Percentiles rank a stretch among this genome's conserved stretches.
These are phyloP conservation scores for Sebastes taczanowskii DNA, from an alignment of 2,797 vertebrate species.

Conservation along the genomic window DNA sequence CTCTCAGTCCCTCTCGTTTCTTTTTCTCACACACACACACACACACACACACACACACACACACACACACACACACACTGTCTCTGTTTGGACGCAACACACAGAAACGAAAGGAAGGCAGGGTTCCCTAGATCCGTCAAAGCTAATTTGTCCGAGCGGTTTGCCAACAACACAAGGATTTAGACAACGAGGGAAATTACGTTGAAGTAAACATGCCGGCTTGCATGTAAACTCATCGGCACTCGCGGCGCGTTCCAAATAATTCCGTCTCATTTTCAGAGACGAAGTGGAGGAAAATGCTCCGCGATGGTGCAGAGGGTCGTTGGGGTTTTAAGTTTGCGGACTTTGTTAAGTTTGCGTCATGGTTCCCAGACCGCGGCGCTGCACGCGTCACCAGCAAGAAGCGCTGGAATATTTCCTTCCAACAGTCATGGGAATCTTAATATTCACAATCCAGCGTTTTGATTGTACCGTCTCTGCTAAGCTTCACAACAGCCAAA, in stretches of 20 bases:
- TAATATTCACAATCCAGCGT: conserved; percentile 51
- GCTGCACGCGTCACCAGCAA: conserved; percentile 52
- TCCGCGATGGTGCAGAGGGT: conserved; percentile 30
- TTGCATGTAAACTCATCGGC: conserved; percentile 73
- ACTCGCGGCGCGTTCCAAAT: conserved; percentile 47
- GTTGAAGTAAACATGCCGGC: conserved; percentile 66
- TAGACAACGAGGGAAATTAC: conserved; percentile 57
- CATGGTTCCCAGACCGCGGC: conserved; percentile 55
- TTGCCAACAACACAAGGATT: conserved; percentile 54
- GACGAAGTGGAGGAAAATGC: conserved; percentile 59
- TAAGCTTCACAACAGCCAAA: conserved; percentile 38
- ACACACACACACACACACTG: background rate
- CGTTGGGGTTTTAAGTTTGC: conserved; percentile 19
- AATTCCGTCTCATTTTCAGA: conserved; percentile 44
- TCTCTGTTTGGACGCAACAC: conserved; percentile 11
- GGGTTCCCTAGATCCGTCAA: conserved; percentile 57
- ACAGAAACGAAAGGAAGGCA: conserved; percentile 34
- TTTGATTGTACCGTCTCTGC: conserved; percentile 29
- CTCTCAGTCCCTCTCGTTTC: conserved; percentile 1
- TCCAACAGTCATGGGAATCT: conserved; percentile 66
- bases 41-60: background rate
- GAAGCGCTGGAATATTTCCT: conserved; percentile 57
- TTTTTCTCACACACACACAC: background rate
- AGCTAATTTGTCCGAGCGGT: conserved; percentile 50
- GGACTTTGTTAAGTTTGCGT: conserved; percentile 49